A percentile compares a stretch with the other conserved stretches of the same genome.
Conservation (phyloP, 2,888 invertebrate species). For the Stictocephala bisonia region DNA sequence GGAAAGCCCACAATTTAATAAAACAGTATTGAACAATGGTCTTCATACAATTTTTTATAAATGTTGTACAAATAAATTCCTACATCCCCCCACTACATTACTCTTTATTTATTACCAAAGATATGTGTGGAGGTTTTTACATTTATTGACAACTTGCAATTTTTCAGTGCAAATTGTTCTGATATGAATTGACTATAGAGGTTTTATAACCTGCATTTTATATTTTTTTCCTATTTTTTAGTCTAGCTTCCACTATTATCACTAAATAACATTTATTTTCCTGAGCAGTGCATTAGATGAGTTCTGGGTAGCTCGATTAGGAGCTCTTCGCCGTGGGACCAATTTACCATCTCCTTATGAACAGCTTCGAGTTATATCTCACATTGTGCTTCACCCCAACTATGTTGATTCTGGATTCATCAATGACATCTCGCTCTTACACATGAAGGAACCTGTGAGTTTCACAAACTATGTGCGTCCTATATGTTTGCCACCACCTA, state of each 20-base stretch:
- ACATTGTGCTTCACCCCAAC: constrained; percentile 77
- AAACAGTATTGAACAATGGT: too few relatives aligned
- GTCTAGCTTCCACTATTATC: background rate
- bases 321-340: constrained; percentile 77
- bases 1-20: too few relatives aligned
- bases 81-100: too few relatives aligned
- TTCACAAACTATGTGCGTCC: constrained; percentile 75
- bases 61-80: too few relatives aligned
- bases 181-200: too few relatives aligned
- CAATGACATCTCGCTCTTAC: constrained; percentile 80
- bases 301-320: constrained; percentile 84
- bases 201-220: too few relatives aligned
- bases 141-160: too few relatives aligned
- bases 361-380: constrained; percentile 73
- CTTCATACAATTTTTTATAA: too few relatives aligned
- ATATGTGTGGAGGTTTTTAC: too few relatives aligned
- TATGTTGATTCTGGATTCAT: constrained; percentile 82
- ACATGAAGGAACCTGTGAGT: constrained; percentile 69
- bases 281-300: constrained; percentile 74
- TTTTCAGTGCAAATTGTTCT: too few relatives aligned
- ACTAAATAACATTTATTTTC: constrained; percentile 30
- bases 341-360: constrained; percentile 82
- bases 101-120: too few relatives aligned
- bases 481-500: constrained; percentile 73
- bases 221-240: too few relatives aligned